Evolutionary conservation across 2,113 vertebrate genomes (phyloP).

Genomic region (Vulpes ferrilata): DNA sequence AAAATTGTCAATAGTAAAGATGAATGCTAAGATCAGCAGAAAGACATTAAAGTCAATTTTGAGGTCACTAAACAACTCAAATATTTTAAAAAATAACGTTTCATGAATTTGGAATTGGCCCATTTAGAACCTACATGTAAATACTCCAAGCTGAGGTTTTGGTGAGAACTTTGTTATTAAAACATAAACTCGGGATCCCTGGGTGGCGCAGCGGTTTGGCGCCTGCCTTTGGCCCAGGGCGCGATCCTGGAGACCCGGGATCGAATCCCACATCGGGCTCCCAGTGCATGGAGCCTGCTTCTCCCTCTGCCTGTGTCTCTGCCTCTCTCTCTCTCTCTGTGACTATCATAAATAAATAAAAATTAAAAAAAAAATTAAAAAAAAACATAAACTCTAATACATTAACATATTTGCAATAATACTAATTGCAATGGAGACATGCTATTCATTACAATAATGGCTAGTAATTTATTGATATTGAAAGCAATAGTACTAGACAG

Average conservation of each 20-base stretch:
- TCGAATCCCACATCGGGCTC: too few relatives aligned
- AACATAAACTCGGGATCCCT: neutral
- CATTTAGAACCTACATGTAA: neutral
- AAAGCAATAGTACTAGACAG: neutral
- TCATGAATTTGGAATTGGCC: neutral
- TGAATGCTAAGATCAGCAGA: neutral
- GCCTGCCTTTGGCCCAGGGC: too few relatives aligned
- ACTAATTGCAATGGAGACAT: neutral
- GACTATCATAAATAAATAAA: too few relatives aligned
- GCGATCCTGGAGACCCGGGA: too few relatives aligned
- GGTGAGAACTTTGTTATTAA: neutral
- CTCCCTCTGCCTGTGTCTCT: too few relatives aligned
- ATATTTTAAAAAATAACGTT: conserved; percentile 1
- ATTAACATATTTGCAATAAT: neutral
- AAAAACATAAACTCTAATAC: neutral
- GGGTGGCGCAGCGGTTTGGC: too few relatives aligned
- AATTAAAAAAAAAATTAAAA: too few relatives aligned
- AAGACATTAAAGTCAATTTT: neutral
- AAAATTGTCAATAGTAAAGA: neutral
- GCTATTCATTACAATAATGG: neutral
- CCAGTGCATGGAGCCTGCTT: too few relatives aligned
- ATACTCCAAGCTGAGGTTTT: neutral
- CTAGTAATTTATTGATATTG: neutral
- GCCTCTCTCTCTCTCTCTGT: too few relatives aligned
- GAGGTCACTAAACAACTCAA: neutral